A percentile compares a stretch with the other conserved stretches of the same genome.
phyloP scores from a whole-genome alignment of 1,140 invertebrate species.

The Teleopsis dalmanni region DNA sequence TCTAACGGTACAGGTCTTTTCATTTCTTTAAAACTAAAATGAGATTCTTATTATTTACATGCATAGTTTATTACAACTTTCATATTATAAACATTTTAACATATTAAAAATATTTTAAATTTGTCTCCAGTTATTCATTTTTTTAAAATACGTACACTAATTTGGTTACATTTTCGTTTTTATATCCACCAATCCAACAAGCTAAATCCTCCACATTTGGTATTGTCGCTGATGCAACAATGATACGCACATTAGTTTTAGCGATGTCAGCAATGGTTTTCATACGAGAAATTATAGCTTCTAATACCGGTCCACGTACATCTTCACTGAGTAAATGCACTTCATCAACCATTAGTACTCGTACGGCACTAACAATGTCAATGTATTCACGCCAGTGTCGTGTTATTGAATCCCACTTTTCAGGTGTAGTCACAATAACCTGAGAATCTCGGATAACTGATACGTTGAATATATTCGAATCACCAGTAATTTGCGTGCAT shows the following conservation, averaged over 20 bases:
- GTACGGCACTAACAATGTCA: conserved; percentile 54
- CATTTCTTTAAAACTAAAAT: conserved; percentile 49
- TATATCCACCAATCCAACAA: conserved; percentile 51
- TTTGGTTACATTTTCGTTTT: neutral
- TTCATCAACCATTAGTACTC: conserved; percentile 76
- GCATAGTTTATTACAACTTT: too few relatives aligned
- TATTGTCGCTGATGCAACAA: conserved; percentile 73
- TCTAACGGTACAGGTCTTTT: conserved; percentile 64
- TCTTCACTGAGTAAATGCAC: conserved; percentile 67
- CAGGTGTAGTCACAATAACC: conserved; percentile 73
- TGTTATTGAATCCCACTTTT: conserved; percentile 78
- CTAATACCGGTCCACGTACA: conserved; percentile 63
- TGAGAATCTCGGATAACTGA: conserved; percentile 45
- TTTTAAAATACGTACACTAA: neutral
- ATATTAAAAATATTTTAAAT: neutral
- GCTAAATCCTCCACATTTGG: conserved; percentile 71
- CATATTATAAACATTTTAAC: too few relatives aligned
- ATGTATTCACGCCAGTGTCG: conserved; percentile 62
- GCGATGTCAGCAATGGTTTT: conserved; percentile 49
- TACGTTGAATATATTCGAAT: conserved; percentile 59
- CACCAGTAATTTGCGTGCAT: conserved; percentile 68
- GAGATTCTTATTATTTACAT: too few relatives aligned
- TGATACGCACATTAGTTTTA: conserved; percentile 47
- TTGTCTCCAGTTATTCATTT: neutral
- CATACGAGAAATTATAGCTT: conserved; percentile 72